These are phyloP conservation scores for Parazoanthus swiftii DNA, from an alignment of 92 coral and sea anemone species.

Conservation along the genomic window DNA sequence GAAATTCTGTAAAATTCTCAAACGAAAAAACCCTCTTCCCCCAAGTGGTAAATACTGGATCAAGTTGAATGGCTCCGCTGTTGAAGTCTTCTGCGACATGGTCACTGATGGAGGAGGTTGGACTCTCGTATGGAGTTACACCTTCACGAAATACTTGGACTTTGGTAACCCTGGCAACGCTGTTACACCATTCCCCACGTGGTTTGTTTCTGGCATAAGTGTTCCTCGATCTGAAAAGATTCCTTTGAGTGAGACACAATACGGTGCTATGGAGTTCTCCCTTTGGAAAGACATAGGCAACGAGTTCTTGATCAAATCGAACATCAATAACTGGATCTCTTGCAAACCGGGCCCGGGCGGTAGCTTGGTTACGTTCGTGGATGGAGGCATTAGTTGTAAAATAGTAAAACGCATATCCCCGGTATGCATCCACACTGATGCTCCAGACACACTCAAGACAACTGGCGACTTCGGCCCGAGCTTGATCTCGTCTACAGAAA, in stretches of 20 bases:
- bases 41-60: conserved; percentile 1
- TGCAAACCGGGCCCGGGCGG: not conserved
- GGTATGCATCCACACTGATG: not conserved
- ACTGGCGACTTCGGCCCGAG: not conserved
- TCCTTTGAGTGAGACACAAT: not conserved
- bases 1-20: not conserved
- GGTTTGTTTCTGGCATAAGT: not conserved
- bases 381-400: not conserved
- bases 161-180: conserved; percentile 7
- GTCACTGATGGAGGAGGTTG: conserved; percentile 10
- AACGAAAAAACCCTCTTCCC: not conserved
- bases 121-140: conserved; percentile 19
- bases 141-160: conserved; percentile 1
- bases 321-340: conserved; percentile 24
- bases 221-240: not conserved
- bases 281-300: conserved; percentile 8
- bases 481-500: not conserved
- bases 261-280: conserved; percentile 20
- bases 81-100: conserved; percentile 15
- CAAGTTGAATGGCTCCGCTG: not conserved
- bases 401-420: not conserved
- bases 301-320: conserved; percentile 7
- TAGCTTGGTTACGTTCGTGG: not conserved
- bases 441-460: not conserved
- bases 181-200: not conserved